phyloP scores from a whole-genome alignment of 1,140 invertebrate genomes.

The Drosophila azteca region DNA sequence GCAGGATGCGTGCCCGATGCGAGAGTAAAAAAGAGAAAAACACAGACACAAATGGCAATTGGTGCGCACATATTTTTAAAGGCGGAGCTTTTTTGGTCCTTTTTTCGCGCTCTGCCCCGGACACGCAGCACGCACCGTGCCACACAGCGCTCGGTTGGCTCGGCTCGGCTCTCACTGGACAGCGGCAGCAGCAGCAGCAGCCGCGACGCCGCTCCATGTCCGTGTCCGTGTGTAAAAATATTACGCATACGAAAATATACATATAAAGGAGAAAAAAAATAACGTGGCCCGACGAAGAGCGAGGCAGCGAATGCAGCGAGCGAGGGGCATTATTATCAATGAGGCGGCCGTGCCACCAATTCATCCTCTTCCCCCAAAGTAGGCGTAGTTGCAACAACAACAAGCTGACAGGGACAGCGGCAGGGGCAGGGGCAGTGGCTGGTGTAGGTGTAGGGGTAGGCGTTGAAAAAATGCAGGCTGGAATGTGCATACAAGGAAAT shows the following conservation, averaged over 20 bases:
- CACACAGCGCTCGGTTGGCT: too few species aligned
- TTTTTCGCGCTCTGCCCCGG: conserved; percentile 69
- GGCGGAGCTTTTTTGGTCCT: conserved; percentile 83
- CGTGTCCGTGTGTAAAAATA: conserved; percentile 73
- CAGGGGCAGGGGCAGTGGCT: conserved; percentile 1
- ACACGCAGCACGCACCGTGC: conserved; percentile 50
- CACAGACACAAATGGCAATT: conserved; percentile 80
- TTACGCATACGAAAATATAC: conserved; percentile 66
- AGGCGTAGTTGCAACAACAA: conserved; percentile 32
- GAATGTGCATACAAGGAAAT: conserved; percentile 70
- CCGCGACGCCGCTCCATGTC: conserved; percentile 17
- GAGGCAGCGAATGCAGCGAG: conserved; percentile 48
- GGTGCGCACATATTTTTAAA: conserved; percentile 82
- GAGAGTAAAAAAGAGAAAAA: conserved; percentile 79
- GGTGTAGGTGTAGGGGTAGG: conserved; percentile 3
- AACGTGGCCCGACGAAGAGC: conserved; percentile 53
- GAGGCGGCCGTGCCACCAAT: conserved; percentile 54
- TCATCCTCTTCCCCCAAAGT: conserved; percentile 32
- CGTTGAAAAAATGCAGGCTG: conserved; percentile 30
- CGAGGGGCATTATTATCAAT: conserved; percentile 77
- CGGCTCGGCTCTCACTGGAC: conserved; percentile 63
- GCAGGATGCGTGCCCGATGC: conserved; percentile 60
- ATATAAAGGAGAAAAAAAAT: conserved; percentile 43
- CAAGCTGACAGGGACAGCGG: background rate
- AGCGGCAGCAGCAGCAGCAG: conserved; percentile 32